Evolutionary conservation across 2,113 vertebrate genomes (phyloP), one percentile per base, ranked within the genome.

Genomic region (Leiothrix lutea): DNA sequence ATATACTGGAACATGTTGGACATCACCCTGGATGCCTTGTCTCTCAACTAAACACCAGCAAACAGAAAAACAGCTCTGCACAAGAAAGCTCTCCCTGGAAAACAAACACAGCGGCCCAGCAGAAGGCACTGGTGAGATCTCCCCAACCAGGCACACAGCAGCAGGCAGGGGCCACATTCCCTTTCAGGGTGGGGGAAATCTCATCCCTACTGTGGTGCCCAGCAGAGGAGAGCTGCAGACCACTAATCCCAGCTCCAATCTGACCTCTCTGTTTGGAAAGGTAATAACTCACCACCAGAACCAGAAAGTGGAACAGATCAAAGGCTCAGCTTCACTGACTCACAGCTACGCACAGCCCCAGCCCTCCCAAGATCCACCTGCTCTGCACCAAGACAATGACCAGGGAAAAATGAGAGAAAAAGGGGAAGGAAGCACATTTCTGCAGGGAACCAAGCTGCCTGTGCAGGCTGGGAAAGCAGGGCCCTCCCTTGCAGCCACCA

Each of bases 341-440:
- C 58, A 51, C 22, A 40, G 72, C 44, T 60, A 45, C 2, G 0
- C 8, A 44, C 0, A 0, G 50, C 22, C 40, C 17, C 51, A 60
- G 53, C 6, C 16, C n/a, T 80, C 29, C 60, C 67, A 40, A 45
- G 38, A 90, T 29, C 38, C 18, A 18, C 40, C 71, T 45, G 58
- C 69, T 45, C 40, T 6, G 5, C 25, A 69, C 45, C 64, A 67
- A 54, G 58, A 83, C 0, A 1, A 78, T 11, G 48, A 71, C 12
- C n/a, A 66, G 14, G 44, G 42, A 2, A 29, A 40, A 33, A 64
- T 31, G 6, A 14, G 69, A 75, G 22, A 69, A 48, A 53, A 88
- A 45, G 5, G 53, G 10, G 4, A 80, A 94, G 19, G 20, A 69
- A 80, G 44, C 6, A 29, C 22, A 26, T 17, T 86, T 74, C 80